Base-by-base conservation (phyloP, 92 coral and sea anemone genomes). In the Paragorgia papillata region DNA sequence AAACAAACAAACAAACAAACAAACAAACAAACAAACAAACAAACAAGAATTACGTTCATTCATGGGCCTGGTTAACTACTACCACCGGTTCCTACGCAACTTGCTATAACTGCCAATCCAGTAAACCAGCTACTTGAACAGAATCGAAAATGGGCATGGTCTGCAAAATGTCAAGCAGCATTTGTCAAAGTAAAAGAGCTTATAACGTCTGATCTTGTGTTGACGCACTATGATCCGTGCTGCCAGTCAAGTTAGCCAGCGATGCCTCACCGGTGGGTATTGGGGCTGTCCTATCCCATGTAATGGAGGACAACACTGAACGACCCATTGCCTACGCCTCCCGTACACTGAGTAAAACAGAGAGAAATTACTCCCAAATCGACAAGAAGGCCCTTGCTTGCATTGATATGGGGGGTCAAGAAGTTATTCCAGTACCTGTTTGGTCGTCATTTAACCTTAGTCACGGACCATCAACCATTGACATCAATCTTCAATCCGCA, bases 201-300 rank as follows among this genome's bases (percentile, higher is more conserved):
- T 59, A 46, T 66, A 14, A 69, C 55, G 14, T 69, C 68, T 10
- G 53, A 85, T 35, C 59, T 40, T 69, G 84, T 82, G 19, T 70
- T 86, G 1, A 82, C 84, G 46, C 86, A 86, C 25, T 75, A 76
- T 53, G 86, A 86, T 54, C 86, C 90, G 33, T 7, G 58, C 63
- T 57, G 17, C 85, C 64, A 62, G 15, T 80, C 19, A 85, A 39
- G 61, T 57, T 84, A 66, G 89, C 89, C 19, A 75, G 89, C 17
- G 89, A 85, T 30, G 80, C 89, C 0, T 81, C 80, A 74, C 83
- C 89, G 2, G 79, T 66, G 3, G 86, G 89, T 15, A 75, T 80
- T 40, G 85, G n/a, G n/a, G n/a, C n/a, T n/a, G n/a, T n/a, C n/a
- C 79, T 80, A 7, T 84, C 88, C 18, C 84, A 69, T 51, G 44